Evolutionary conservation across 2,113 vertebrate species (phyloP).

Genomic region (Herpetotheres cachinnans): DNA sequence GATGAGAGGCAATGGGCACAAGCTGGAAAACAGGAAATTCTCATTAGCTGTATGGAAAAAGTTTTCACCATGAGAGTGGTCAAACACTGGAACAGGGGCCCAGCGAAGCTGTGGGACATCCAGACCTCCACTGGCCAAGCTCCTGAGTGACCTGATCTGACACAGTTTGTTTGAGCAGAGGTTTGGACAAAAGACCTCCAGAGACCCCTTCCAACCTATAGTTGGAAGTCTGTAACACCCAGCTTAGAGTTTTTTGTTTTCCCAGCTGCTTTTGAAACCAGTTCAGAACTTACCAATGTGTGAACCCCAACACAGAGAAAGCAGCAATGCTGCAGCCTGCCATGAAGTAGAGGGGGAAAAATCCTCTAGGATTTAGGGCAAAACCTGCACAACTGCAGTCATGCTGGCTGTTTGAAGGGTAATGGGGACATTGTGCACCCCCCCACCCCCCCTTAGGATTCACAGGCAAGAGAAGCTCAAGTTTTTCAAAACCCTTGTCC

Average conservation of each 20-base stretch:
- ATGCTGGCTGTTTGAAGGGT: background rate
- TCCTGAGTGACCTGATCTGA: background rate
- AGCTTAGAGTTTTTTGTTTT: background rate
- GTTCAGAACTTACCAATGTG: background rate
- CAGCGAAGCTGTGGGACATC: background rate
- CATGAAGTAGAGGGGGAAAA: background rate
- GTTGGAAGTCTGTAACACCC: background rate
- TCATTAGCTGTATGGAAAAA: background rate
- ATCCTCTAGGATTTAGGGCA: background rate
- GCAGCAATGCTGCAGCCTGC: background rate
- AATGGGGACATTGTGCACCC: background rate
- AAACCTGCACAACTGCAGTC: background rate
- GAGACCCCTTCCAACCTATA: background rate
- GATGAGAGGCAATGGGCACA: background rate
- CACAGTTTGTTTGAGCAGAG: background rate
- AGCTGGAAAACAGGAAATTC: slow-evolving; percentile 33
- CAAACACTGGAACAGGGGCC: background rate
- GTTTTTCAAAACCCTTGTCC: background rate
- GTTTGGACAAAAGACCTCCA: background rate
- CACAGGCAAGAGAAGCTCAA: background rate
- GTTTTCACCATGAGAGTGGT: background rate
- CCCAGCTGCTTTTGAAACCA: background rate
- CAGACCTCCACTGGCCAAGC: background rate
- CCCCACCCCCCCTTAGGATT: background rate
- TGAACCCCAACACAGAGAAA: background rate